phyloP scores from a whole-genome alignment of 2,797 vertebrate species.

The Peromyscus aztecus region DNA sequence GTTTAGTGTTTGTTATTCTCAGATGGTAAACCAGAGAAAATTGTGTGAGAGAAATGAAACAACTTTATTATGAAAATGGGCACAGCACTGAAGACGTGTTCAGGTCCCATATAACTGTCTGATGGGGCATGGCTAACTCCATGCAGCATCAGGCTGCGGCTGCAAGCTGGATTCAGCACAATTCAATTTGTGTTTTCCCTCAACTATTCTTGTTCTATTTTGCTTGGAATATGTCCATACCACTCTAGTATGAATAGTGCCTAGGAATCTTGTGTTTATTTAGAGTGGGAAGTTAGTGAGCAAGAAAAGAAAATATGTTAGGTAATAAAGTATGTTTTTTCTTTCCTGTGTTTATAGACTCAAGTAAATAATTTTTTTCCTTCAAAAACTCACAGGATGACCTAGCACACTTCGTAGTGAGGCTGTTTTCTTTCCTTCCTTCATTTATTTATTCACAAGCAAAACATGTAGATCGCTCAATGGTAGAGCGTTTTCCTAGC shows the following conservation, averaged over 20 bases:
- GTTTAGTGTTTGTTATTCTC: slow-evolving; percentile 74
- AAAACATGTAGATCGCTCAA: neutral
- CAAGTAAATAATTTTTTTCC: neutral
- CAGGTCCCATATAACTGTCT: slow-evolving; percentile 26
- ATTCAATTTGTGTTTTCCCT: slow-evolving; percentile 30
- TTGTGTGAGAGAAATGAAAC: slow-evolving; percentile 61
- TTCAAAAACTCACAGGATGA: neutral
- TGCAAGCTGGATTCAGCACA: slow-evolving; percentile 28
- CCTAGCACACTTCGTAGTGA: neutral
- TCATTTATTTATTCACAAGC: neutral
- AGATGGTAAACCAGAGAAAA: slow-evolving; percentile 72
- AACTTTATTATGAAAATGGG: slow-evolving; percentile 74
- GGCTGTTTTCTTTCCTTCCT: neutral
- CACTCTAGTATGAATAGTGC: slow-evolving; percentile 57
- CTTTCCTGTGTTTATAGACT: slow-evolving; percentile 27
- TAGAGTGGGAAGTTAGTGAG: slow-evolving; percentile 61
- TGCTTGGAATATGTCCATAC: slow-evolving; percentile 58
- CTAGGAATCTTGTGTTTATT: slow-evolving; percentile 67
- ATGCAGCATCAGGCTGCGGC: neutral
- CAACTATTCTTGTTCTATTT: slow-evolving; percentile 52
- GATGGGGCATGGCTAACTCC: neutral
- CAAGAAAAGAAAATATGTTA: slow-evolving; percentile 21
- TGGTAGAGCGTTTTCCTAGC: neutral
- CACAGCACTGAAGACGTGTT: neutral
- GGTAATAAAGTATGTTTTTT: slow-evolving; percentile 32